A percentile compares a stretch with the other conserved stretches of the same genome.
phyloP scores from a whole-genome alignment of 2,113 vertebrate species.

The Hucho hucho region DNA sequence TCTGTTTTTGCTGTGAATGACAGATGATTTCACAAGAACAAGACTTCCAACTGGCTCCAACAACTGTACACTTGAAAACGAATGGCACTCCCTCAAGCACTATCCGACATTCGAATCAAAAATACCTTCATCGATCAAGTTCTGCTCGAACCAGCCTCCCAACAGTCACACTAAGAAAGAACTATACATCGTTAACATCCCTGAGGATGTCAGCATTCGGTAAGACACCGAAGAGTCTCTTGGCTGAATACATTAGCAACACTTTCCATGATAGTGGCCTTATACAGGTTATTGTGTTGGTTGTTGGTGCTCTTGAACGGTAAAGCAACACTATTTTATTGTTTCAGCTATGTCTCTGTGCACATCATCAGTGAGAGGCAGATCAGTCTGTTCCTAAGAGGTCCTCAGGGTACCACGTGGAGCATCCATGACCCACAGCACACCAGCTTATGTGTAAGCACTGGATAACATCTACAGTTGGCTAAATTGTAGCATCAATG shows the following conservation, averaged over 20 bases:
- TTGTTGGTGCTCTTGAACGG: background rate
- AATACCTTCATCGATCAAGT: background rate
- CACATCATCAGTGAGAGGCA: slow-evolving; percentile 2
- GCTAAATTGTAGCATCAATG: too few relatives aligned
- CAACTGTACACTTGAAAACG: slow-evolving; percentile 47
- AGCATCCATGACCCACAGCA: slow-evolving; percentile 28
- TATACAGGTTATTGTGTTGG: background rate
- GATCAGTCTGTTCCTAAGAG: slow-evolving; percentile 59
- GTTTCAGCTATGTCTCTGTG: slow-evolving; percentile 65
- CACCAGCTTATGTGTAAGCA: slow-evolving; percentile 48
- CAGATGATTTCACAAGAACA: slow-evolving; percentile 45
- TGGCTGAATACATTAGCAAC: background rate
- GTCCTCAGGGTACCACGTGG: slow-evolving; percentile 71
- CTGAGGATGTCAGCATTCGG: slow-evolving; percentile 51
- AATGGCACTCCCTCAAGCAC: slow-evolving; percentile 48
- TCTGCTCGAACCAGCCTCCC: slow-evolving; percentile 43
- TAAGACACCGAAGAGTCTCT: slow-evolving; percentile 36
- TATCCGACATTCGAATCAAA: slow-evolving; percentile 29
- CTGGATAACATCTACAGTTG: background rate
- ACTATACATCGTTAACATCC: slow-evolving; percentile 75
- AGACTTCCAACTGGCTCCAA: slow-evolving; percentile 13
- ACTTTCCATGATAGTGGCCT: background rate
- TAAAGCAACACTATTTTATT: background rate
- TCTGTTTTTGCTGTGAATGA: background rate
- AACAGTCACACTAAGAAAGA: slow-evolving; percentile 8